Evolutionary conservation across 2,113 vertebrate species (phyloP), one percentile per base, ranked within the genome.

Genomic region (Hippocampus guttulatus): DNA sequence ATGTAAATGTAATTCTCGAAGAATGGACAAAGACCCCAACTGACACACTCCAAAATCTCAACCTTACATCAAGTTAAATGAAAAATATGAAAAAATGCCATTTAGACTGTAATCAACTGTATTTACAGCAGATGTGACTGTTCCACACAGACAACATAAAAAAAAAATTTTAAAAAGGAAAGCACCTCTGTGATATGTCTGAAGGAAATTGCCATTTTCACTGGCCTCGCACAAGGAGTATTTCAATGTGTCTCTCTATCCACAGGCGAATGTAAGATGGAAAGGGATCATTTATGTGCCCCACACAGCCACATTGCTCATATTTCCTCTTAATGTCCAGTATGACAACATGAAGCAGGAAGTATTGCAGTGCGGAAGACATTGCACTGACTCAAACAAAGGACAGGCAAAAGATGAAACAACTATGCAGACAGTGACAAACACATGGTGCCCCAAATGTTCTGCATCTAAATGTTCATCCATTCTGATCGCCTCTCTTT

Each of bases 181-280:
- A 64, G 73, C 8, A 25, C 62, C 54, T 60, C 68, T n/a, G 45
- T 23, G 23, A 20, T 33, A 45, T 67, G 62, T 79, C 73, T 75
- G 70, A 54, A 55, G 74, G 79, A 89, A 89, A 88, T 84, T 83
- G 79, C 72, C 83, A 38, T 87, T 83, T 90, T 85, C 79, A 84
- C 71, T 57, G 79, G 68, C 72, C 12, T 52, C 75, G 75, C 62
- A 64, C 47, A 49, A 55, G 55, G 25, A 63, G 60, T 54, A 84
- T 85, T 90, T 87, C 82, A 79, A 84, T 84, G 83, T 76, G 69
- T 70, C 66, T 43, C 14, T 62, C 68, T 60, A 85, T 81, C 70
- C 75, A 58, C 84, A 79, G 80, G 69, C 41, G 27, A 74, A 76
- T 60, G 27, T 38, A 71, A 77, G 73, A 81, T 74, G 65, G 66